Evolutionary conservation across 1,140 invertebrate genomes (phyloP).

Genomic region (Bombus difficillimus): DNA sequence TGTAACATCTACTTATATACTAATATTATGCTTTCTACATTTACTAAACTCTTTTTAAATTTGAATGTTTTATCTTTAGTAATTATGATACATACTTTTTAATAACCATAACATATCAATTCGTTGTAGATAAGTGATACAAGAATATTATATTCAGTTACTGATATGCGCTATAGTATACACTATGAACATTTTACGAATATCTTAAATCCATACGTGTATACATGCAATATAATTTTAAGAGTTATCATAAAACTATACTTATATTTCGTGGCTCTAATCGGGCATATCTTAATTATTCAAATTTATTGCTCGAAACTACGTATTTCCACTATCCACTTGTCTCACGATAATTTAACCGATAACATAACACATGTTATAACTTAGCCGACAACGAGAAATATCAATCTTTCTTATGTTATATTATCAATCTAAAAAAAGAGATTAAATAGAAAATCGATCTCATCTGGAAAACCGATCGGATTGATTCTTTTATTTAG

Average conservation of each 20-base stretch:
- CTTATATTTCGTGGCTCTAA: background rate
- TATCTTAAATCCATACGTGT: too few relatives aligned
- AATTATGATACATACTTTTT: background rate
- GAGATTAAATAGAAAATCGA: background rate
- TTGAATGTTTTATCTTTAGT: background rate
- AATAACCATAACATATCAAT: background rate
- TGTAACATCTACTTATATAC: background rate
- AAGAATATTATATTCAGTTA: background rate
- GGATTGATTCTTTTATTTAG: background rate
- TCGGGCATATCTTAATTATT: background rate
- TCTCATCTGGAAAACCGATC: too few relatives aligned
- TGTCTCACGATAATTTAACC: background rate
- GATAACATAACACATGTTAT: background rate
- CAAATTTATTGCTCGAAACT: background rate
- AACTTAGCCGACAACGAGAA: background rate
- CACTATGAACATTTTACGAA: too few relatives aligned
- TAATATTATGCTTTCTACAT: background rate
- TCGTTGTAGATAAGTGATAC: too few relatives aligned
- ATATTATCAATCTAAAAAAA: background rate
- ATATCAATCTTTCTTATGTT: background rate
- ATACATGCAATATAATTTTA: background rate
- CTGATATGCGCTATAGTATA: background rate
- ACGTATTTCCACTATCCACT: too few relatives aligned
- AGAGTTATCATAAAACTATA: background rate
- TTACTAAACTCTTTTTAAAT: background rate